Percentiles rank a stretch among this genome's conserved stretches.
Evolutionary conservation across 2,113 vertebrate species (phyloP).

Genomic region (Odontesthes bonariensis): DNA sequence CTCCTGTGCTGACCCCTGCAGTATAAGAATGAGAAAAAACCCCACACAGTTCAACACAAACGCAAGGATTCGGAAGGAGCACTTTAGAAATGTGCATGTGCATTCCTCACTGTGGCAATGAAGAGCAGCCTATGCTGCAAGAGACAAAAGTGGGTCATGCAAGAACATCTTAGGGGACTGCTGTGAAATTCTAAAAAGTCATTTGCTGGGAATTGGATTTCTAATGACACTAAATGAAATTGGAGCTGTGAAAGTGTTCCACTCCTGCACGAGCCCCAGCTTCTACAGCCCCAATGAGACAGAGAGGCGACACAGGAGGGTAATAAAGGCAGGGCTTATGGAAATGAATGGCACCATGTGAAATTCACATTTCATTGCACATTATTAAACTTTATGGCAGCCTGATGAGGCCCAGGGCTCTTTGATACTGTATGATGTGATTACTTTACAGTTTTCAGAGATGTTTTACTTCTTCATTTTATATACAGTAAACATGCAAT

Average conservation of each 20-base stretch:
- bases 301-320: conserved; percentile 50
- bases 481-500: conserved; percentile 48
- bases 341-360: conserved; percentile 65
- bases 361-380: conserved; percentile 76
- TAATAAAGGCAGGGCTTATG: conserved; percentile 69
- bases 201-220: conserved; percentile 83
- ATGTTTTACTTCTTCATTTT: conserved; percentile 40
- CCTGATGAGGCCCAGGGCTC: conserved; percentile 61
- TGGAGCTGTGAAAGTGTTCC: conserved; percentile 71
- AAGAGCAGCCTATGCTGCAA: conserved; percentile 11
- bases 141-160: conserved; percentile 72
- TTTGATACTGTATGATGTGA: conserved; percentile 55
- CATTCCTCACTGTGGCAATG: conserved; percentile 12
- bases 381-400: conserved; percentile 72
- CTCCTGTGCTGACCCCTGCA: conserved; percentile 34
- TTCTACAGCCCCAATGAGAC: conserved; percentile 63
- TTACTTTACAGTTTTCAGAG: conserved; percentile 52
- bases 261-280: conserved; percentile 42
- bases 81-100: conserved; percentile 28
- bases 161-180: conserved; percentile 71
- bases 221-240: conserved; percentile 81
- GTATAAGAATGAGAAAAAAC: conserved; percentile 10
- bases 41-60: conserved; percentile 2
- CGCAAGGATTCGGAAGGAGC: neutral
- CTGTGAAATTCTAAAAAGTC: conserved; percentile 77